Base-by-base conservation (phyloP, 2,888 invertebrate species). In the Aspidapion aeneum region DNA sequence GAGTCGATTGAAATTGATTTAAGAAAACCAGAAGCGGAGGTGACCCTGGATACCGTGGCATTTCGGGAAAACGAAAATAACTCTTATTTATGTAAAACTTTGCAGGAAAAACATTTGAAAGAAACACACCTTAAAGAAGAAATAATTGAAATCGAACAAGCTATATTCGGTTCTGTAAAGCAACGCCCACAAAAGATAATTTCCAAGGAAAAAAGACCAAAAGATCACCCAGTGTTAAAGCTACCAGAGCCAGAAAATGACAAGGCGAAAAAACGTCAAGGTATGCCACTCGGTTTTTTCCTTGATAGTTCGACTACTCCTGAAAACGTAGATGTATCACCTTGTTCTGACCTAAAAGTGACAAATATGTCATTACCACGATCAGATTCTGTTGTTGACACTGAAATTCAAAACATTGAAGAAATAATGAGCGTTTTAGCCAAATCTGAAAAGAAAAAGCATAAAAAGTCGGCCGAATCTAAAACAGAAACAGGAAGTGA, bases 121-220 rank as follows among this genome's bases (percentile, higher is more conserved):
- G 5, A 35, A 35, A 12, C 5, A 35, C 5, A 35, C 35, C 3
- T 12, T 35, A 35, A 35, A 35, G 35, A 35, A 35, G 5, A 35
- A 35, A 12, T 35, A 7, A 35, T 35, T 35, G 35, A 35, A 35
- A 35, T 81, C 16, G 86, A 86, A 76, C 82, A 84, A 77, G 85
- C 82, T 1, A 85, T 87, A 68, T 87, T 87, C 74, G 87, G 87
- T 54, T 87, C 87, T 9, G 85, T 87, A 12, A 85, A 87, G 80
- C 81, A 84, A 70, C 79, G 87, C 54, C 83, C 76, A 2, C 70
- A 68, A 59, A 68, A 70, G 56, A 58, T 21, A 64, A 66, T 63
- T 60, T 66, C 56, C 55, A 68, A 62, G 62, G 65, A 63, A 68
- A 70, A 58, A 62, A 68, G 20, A 70, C 64, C 55, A 65, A 65